Conservation (phyloP, 2,888 invertebrate genomes). For the Caenorhabditis sp. region DNA sequence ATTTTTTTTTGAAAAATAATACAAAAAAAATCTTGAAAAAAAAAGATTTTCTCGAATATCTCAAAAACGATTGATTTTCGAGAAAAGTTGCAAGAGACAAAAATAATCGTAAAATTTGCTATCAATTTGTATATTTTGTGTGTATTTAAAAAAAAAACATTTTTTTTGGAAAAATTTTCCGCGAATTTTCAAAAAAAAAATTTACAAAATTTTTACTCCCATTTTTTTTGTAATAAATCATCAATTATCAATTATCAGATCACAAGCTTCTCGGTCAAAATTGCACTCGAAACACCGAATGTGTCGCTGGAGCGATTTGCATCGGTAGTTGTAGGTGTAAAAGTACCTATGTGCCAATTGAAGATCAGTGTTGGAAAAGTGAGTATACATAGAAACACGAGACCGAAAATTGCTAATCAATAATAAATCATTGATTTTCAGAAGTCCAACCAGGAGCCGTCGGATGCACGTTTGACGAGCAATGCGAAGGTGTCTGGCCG, state of each 20-base stretch:
- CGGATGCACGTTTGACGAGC: constrained; percentile 78
- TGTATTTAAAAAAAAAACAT: no score
- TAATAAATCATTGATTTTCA: constrained; percentile 27
- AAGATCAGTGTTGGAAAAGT: constrained; percentile 79
- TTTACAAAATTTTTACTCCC: no score
- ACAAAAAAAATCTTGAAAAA: not conserved
- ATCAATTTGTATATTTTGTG: no score
- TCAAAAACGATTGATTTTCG: not conserved
- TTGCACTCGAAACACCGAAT: constrained; percentile 72
- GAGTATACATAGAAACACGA: no score
- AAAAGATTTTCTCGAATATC: no score
- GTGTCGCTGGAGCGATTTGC: constrained; percentile 75
- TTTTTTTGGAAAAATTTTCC: no score
- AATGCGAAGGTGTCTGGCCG: constrained; percentile 80
- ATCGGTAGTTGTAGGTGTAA: constrained; percentile 72
- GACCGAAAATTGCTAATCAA: no score
- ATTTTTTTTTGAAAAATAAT: not conserved
- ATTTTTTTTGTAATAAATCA: not conserved
- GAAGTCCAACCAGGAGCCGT: constrained; percentile 76
- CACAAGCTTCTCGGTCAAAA: constrained; percentile 63
- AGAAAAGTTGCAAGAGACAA: no score
- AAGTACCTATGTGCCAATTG: constrained; percentile 68
- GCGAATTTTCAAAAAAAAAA: no score
- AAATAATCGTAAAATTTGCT: no score
- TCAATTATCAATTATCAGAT: constrained; percentile 31